These are phyloP conservation scores for Ramazzottius varieornatus DNA, from an alignment of 2,888 invertebrate species.

Conservation along the genomic window DNA sequence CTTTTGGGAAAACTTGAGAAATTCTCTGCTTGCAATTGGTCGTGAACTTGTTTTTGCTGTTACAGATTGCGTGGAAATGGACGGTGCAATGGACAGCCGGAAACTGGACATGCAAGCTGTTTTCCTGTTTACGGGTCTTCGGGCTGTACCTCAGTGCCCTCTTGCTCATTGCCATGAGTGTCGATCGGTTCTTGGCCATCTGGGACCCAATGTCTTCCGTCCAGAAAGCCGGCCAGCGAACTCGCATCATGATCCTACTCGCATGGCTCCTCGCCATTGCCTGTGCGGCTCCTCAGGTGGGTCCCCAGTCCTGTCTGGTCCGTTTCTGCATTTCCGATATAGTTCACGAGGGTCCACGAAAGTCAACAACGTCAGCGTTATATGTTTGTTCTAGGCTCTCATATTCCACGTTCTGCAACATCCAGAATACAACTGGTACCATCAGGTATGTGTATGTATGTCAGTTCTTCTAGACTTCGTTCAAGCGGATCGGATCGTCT, in stretches of 20 bases:
- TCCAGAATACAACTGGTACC: not conserved
- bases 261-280: not conserved
- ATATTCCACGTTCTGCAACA: not conserved
- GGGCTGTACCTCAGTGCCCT: not conserved
- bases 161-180: not conserved
- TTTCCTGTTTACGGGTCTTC: not conserved
- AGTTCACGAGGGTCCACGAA: no score
- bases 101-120: not conserved
- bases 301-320: not conserved
- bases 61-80: conserved; percentile 1
- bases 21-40: no score
- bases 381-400: no score
- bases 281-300: not conserved
- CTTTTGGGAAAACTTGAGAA: no score
- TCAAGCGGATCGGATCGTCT: no score
- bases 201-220: not conserved
- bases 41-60: not conserved
- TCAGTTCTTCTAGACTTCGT: no score
- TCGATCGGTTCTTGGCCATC: conserved; percentile 2
- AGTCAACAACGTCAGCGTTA: no score
- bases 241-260: not conserved
- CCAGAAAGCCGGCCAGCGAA: not conserved
- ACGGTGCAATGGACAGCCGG: not conserved
- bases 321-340: no score
- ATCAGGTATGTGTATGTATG: no score